Percentiles rank a stretch among this genome's conserved stretches.
phyloP scores from a whole-genome alignment of 2,888 invertebrate genomes.

The Hanleya hanleyi region DNA sequence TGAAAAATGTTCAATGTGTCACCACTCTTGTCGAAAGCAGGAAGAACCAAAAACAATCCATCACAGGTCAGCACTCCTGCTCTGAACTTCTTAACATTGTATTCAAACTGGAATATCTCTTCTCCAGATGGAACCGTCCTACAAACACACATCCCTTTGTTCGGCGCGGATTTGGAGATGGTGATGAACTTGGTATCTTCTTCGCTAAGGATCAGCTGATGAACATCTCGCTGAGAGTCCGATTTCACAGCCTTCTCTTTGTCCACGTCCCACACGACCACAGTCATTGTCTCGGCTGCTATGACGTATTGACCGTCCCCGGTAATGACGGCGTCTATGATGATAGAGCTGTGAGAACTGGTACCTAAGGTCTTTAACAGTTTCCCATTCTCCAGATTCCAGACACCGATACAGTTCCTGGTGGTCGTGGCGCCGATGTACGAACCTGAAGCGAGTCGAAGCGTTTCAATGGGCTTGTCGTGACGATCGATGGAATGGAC shows the following conservation, averaged over 20 bases:
- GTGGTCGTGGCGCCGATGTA: slow-evolving; percentile 93
- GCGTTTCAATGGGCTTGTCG: slow-evolving; percentile 94
- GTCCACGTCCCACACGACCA: slow-evolving; percentile 90
- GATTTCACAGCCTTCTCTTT: slow-evolving; percentile 85
- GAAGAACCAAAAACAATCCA: slow-evolving; percentile 82
- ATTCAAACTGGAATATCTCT: slow-evolving; percentile 87
- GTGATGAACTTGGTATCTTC: slow-evolving; percentile 84
- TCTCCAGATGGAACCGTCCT: slow-evolving; percentile 80
- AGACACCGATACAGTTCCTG: slow-evolving; percentile 94
- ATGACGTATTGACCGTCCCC: slow-evolving; percentile 88
- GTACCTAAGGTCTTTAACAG: slow-evolving; percentile 91
- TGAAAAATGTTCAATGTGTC: slow-evolving; percentile 90
- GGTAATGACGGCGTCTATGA: slow-evolving; percentile 93
- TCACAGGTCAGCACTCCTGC: slow-evolving; percentile 88
- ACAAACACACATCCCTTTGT: slow-evolving; percentile 53
- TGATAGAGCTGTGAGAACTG: slow-evolving; percentile 93
- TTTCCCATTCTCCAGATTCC: slow-evolving; percentile 91
- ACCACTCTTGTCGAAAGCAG: slow-evolving; percentile 84
- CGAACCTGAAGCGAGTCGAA: slow-evolving; percentile 79
- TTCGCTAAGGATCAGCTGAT: slow-evolving; percentile 84
- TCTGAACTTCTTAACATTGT: slow-evolving; percentile 84
- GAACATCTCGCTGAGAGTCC: slow-evolving; percentile 87
- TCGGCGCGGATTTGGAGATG: slow-evolving; percentile 77
- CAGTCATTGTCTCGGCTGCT: slow-evolving; percentile 93
- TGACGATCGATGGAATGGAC: slow-evolving; percentile 85